Base-by-base conservation (phyloP, 2,113 vertebrate genomes). In the Dinomys branickii region DNA sequence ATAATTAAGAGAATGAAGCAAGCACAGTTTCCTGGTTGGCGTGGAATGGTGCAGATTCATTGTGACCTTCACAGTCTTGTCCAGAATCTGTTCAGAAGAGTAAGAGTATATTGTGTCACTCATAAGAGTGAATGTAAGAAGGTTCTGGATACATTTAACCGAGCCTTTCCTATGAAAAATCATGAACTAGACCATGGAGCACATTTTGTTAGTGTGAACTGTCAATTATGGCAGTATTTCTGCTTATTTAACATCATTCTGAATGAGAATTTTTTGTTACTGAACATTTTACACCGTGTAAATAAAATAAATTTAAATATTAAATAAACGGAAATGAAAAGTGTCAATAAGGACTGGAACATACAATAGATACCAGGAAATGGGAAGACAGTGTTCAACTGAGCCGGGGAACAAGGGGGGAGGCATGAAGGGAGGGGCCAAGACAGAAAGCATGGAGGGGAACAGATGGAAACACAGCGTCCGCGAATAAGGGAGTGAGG, bases 221-320 rank as follows among this genome's bases (percentile, higher is more conserved):
- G 20, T 71, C 50, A 5, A 13, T 82, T 77, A 28, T 20, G 58
- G 56, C 26, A 33, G 38, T 85, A 82, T 85, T 95, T 95, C 59
- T 86, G 69, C 84, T 92, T 80, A 35, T 28, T 35, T 58, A 86
- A 78, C 11, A 56, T 24, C 38, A 88, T 90, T 85, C 54, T 58
- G 35, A 35, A 61, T 90, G 67, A 47, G 44, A n/a, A n/a, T n/a
- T n/a, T n/a, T n/a, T 84, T 63, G 14, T 93, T 95, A 80, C n/a
- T 94, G 52, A 86, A 91, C 88, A 30, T n/a, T 88, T 95, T 61
- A 75, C 2, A 85, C 52, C 38, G 35, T 73, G 47, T 95, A 69
- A 96, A 78, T n/a, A n/a, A 56, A 63, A 63, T 63, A 28, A 22
- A 63, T 63, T 56, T 56, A 56, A 56, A 56, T 56, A 56, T 56